phyloP scores from a whole-genome alignment of 2,888 invertebrate genomes.

The Panorpa germanica region DNA sequence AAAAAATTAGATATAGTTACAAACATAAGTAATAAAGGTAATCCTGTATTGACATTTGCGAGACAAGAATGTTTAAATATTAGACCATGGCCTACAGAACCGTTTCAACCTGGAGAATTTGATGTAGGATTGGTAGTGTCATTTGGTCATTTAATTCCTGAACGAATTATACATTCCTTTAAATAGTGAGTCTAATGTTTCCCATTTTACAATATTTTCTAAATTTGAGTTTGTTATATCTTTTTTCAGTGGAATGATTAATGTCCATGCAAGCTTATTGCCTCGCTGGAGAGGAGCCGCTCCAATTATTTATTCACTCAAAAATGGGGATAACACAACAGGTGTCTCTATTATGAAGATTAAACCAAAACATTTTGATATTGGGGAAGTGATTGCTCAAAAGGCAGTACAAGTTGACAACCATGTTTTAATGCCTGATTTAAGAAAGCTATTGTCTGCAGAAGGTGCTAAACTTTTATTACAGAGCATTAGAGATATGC shows the following conservation, averaged over 20 bases:
- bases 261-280: slow-evolving; percentile 82
- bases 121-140: slow-evolving; percentile 84
- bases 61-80: slow-evolving; percentile 33
- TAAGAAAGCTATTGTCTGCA: slow-evolving; percentile 41
- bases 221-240: slow-evolving; percentile 8
- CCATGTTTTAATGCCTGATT: slow-evolving; percentile 40
- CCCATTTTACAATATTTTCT: slow-evolving; percentile 8
- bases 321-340: slow-evolving; percentile 61
- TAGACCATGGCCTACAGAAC: slow-evolving; percentile 44
- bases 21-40: slow-evolving; percentile 36
- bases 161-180: slow-evolving; percentile 52
- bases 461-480: slow-evolving; percentile 49
- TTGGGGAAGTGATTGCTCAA: slow-evolving; percentile 42
- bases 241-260: slow-evolving; percentile 64
- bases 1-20: slow-evolving; percentile 49
- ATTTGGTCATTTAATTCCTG: slow-evolving; percentile 81
- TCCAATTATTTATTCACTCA: slow-evolving; percentile 70
- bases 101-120: slow-evolving; percentile 30
- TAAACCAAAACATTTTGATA: slow-evolving; percentile 61
- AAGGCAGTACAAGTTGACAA: slow-evolving; percentile 30
- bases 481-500: slow-evolving; percentile 37
- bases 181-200: slow-evolving; percentile 46
- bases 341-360: slow-evolving; percentile 83
- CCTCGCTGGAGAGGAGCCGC: slow-evolving; percentile 90
- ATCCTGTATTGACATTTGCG: slow-evolving; percentile 51